A percentile compares a stretch with the other conserved stretches of the same genome.
Conservation (phyloP, 2,113 vertebrate species). For the Saccopteryx bilineata region DNA sequence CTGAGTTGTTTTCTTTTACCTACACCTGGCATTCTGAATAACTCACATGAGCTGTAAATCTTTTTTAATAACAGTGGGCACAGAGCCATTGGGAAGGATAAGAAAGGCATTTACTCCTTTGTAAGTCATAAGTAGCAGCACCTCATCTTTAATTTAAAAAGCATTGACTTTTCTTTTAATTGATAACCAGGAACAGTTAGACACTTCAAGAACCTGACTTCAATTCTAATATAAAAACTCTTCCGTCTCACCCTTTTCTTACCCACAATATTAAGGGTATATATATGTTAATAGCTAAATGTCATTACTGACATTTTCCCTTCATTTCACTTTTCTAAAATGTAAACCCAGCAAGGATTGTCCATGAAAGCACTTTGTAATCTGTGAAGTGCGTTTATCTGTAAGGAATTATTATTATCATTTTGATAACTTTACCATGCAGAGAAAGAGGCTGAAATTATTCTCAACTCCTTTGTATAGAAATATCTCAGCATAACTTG, state of each 20-base stretch:
- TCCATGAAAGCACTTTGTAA: conserved; percentile 22
- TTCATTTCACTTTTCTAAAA: conserved; percentile 43
- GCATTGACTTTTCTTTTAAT: conserved; percentile 63
- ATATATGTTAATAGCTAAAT: conserved; percentile 42
- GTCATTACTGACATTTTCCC: conserved; percentile 32
- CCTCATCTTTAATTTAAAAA: conserved; percentile 77
- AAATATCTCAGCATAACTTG: not conserved
- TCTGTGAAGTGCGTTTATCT: not conserved
- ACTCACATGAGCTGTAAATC: not conserved
- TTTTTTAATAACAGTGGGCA: not conserved
- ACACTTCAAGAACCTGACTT: conserved; percentile 62
- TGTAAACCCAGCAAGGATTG: not conserved
- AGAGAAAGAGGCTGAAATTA: conserved; percentile 44
- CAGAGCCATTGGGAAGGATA: conserved; percentile 13
- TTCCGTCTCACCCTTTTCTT: conserved; percentile 37
- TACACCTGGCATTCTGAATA: not conserved
- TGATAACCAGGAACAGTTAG: conserved; percentile 65
- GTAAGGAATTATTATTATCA: not conserved
- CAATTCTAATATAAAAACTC: conserved; percentile 46
- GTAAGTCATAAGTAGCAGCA: conserved; percentile 65
- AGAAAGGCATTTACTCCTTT: conserved; percentile 53
- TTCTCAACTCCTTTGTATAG: conserved; percentile 1
- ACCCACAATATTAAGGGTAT: not conserved
- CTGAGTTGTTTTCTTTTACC: not conserved
- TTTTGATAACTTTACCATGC: not conserved